phyloP scores from a whole-genome alignment of 2,797 vertebrate species.

The Antennarius maculatus region DNA sequence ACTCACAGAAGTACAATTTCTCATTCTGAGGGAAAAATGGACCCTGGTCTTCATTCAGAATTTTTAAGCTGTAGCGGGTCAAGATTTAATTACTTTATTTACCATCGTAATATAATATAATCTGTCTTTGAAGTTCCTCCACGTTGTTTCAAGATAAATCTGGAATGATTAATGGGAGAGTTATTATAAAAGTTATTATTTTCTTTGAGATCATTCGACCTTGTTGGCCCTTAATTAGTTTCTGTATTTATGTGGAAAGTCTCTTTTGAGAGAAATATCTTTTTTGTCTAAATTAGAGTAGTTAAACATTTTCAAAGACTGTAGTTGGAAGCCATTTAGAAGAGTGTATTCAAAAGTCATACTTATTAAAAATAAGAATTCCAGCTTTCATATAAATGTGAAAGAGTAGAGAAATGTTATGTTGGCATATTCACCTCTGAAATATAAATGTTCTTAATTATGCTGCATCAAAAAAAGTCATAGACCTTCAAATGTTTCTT shows the following conservation, averaged over 20 bases:
- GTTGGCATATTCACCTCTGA: no score
- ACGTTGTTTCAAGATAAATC: neutral
- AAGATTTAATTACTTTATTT: neutral
- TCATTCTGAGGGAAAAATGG: neutral
- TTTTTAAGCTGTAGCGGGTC: neutral
- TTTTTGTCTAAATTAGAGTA: no score
- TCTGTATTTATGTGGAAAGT: neutral
- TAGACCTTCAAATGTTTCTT: slow-evolving; percentile 6
- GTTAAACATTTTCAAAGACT: no score
- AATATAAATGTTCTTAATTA: no score
- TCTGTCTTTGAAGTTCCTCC: no score
- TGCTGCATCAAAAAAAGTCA: neutral
- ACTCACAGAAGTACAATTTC: neutral
- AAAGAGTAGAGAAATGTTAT: no score
- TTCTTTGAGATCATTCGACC: neutral
- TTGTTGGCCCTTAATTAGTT: neutral
- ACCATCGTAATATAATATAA: neutral
- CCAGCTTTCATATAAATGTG: no score
- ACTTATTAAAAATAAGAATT: no score
- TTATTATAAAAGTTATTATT: no score
- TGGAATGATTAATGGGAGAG: neutral
- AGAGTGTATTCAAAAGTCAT: no score
- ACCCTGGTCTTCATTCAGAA: neutral
- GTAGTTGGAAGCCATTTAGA: no score
- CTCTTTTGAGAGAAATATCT: no score